These are phyloP conservation scores for Cydia pomonella DNA, from an alignment of 1,140 invertebrate species.

Conservation along the genomic window DNA sequence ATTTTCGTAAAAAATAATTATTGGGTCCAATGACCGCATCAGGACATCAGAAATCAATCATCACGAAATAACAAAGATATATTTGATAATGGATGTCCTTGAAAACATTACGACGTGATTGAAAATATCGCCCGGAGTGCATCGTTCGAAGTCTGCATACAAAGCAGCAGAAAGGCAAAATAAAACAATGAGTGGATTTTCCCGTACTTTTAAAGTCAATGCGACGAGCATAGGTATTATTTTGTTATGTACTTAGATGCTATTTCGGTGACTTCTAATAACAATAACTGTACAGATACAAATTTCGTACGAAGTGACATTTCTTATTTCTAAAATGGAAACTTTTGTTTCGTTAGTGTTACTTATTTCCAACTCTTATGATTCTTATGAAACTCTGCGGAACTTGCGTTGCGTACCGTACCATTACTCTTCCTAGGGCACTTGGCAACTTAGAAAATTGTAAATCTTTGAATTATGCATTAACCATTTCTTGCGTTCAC, in stretches of 20 bases:
- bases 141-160: not conserved
- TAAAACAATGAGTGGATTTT: conserved; percentile 1
- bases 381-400: no score
- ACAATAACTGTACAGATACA: not conserved
- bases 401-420: no score
- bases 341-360: no score
- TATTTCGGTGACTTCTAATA: not conserved
- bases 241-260: not conserved
- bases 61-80: not conserved
- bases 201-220: not conserved
- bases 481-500: no score
- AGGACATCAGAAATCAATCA: not conserved
- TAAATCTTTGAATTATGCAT: no score
- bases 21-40: not conserved
- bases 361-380: no score
- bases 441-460: no score
- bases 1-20: no score
- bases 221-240: not conserved
- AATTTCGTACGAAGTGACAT: no score
- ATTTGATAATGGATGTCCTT: not conserved
- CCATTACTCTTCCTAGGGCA: no score
- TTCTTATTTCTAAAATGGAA: no score
- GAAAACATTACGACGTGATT: not conserved
- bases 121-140: not conserved
- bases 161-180: not conserved